Percentiles rank a stretch among this genome's conserved stretches.
phyloP scores from a whole-genome alignment of 2,888 invertebrate species.

The Catocala fraxini region DNA sequence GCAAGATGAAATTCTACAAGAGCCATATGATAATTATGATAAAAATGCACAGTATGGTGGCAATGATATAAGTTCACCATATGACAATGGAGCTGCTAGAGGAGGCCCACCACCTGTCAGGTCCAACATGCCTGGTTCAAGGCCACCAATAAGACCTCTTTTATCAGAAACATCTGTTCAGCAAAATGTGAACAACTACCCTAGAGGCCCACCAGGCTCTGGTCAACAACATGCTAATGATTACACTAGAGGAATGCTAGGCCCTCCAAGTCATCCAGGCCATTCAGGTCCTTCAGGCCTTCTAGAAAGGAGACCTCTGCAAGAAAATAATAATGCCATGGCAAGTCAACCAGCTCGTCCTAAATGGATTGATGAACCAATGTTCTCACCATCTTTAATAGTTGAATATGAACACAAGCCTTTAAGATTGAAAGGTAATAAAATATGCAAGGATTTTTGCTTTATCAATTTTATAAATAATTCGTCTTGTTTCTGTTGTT shows the following conservation, averaged over 20 bases:
- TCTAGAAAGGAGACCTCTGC: slow-evolving; percentile 40
- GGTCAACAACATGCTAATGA: slow-evolving; percentile 2
- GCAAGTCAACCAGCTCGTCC: slow-evolving; percentile 37
- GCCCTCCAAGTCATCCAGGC: neutral
- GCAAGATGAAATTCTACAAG: slow-evolving; percentile 51
- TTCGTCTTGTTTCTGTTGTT: neutral
- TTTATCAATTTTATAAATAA: neutral
- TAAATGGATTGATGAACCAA: slow-evolving; percentile 80
- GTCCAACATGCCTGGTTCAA: slow-evolving; percentile 49
- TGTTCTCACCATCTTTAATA: slow-evolving; percentile 87
- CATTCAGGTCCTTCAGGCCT: neutral
- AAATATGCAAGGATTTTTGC: slow-evolving; percentile 9
- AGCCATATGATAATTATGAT: slow-evolving; percentile 55
- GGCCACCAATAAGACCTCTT: slow-evolving; percentile 44
- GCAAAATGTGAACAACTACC: slow-evolving; percentile 47
- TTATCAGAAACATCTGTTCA: slow-evolving; percentile 48
- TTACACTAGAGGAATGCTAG: neutral
- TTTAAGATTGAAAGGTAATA: slow-evolving; percentile 85
- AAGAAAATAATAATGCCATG: slow-evolving; percentile 34
- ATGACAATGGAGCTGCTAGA: slow-evolving; percentile 38
- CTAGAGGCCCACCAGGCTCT: slow-evolving; percentile 9
- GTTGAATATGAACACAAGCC: slow-evolving; percentile 92
- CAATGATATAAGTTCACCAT: slow-evolving; percentile 26
- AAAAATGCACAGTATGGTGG: slow-evolving; percentile 56
- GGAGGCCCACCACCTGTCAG: slow-evolving; percentile 39